Evolutionary conservation across 2,797 vertebrate species (phyloP).

Genomic region (Fringilla coelebs): DNA sequence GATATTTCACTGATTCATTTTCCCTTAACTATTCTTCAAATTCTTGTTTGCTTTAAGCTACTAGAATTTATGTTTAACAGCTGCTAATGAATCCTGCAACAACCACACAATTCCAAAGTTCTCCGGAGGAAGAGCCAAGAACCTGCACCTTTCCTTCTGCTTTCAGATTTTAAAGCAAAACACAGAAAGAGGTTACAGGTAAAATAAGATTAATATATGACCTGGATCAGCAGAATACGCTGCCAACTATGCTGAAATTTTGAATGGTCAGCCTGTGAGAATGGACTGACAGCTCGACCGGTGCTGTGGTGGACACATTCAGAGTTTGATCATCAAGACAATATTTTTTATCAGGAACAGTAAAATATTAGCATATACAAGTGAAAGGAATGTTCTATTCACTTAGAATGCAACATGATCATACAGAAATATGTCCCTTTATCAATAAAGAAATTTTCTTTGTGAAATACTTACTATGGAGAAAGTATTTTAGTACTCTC

Average conservation of each 20-base stretch:
- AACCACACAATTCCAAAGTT: neutral
- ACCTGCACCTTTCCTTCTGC: neutral
- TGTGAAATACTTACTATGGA: neutral
- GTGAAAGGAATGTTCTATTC: neutral
- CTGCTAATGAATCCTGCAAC: neutral
- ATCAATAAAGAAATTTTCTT: neutral
- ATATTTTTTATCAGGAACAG: neutral
- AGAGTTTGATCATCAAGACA: neutral
- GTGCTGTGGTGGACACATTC: neutral
- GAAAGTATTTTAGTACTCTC: neutral
- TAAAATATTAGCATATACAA: neutral
- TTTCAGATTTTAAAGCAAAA: neutral
- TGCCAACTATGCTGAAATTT: neutral
- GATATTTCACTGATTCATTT: neutral
- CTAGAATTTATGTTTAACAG: neutral
- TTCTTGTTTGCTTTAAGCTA: neutral
- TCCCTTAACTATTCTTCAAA: neutral
- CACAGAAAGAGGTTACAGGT: neutral
- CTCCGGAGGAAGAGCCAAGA: neutral
- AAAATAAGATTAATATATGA: neutral
- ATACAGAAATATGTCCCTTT: neutral
- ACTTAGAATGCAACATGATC: accelerated
- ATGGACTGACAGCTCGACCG: neutral
- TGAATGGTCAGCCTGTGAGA: neutral
- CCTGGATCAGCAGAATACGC: neutral